Percentiles rank a stretch among this genome's conserved stretches.
Evolutionary conservation across 2,888 invertebrate species (phyloP).

Genomic region (Eupithecia inturbata): DNA sequence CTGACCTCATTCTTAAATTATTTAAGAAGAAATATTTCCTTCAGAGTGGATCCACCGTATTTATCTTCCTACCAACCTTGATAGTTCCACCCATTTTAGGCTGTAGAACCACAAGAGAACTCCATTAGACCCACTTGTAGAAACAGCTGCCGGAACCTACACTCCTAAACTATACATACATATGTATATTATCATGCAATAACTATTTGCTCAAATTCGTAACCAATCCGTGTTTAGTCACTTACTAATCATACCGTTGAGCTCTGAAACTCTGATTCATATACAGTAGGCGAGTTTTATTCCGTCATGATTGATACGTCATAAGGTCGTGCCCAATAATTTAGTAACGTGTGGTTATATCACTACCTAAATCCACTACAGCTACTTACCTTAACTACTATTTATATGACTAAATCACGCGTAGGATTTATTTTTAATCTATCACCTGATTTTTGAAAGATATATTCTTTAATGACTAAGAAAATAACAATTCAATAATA

Average conservation of each 20-base stretch:
- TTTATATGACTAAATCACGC: neutral
- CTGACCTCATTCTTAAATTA: no score
- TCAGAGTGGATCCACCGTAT: no score
- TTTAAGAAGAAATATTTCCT: no score
- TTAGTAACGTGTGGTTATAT: neutral
- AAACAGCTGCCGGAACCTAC: neutral
- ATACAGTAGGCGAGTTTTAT: constrained; percentile 43
- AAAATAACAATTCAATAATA: no score
- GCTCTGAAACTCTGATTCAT: constrained; percentile 49
- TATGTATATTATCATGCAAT: constrained; percentile 7
- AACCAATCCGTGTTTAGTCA: constrained; percentile 38
- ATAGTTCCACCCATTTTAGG: no score
- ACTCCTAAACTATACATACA: neutral
- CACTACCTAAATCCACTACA: neutral
- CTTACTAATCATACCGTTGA: constrained; percentile 31
- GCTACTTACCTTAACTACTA: neutral
- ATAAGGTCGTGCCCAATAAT: constrained; percentile 35
- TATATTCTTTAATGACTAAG: no score
- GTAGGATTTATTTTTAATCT: neutral
- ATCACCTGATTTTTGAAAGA: no score
- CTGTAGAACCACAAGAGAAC: neutral
- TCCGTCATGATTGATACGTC: constrained; percentile 37
- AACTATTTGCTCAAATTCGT: constrained; percentile 22
- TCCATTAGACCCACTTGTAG: no score
- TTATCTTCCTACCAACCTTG: no score